Evolutionary conservation across 2,797 vertebrate species (phyloP).

Genomic region (Phrynocephalus vlangalii): DNA sequence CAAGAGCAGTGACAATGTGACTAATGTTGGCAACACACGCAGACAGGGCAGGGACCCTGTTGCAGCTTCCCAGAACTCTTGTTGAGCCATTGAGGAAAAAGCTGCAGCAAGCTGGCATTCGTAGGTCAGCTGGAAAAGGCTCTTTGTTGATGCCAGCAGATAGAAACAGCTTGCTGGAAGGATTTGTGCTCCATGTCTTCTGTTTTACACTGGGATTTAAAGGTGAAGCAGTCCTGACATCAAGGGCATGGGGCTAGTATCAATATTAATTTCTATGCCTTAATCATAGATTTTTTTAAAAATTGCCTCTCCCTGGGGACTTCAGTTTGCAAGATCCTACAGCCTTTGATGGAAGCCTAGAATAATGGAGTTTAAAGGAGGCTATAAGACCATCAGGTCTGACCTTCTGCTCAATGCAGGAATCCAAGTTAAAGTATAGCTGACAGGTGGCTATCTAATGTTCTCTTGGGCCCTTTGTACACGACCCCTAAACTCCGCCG

Average conservation of each 20-base stretch:
- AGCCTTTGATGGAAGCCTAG: too few species aligned
- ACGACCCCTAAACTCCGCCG: too few species aligned
- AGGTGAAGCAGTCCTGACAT: background rate
- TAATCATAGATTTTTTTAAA: background rate
- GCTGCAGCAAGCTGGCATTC: background rate
- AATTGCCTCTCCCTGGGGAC: background rate
- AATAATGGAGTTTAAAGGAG: background rate
- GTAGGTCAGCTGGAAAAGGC: background rate
- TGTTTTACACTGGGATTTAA: background rate
- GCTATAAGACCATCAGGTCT: too few species aligned
- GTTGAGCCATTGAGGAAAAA: slow-evolving; percentile 3
- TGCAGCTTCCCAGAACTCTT: slow-evolving; percentile 28
- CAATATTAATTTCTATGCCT: background rate
- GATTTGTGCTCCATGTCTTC: background rate
- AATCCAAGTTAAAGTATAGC: too few species aligned
- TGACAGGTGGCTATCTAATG: too few species aligned
- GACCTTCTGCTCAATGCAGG: too few species aligned
- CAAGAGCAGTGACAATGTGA: background rate
- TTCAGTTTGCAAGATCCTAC: too few species aligned
- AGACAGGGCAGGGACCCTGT: background rate
- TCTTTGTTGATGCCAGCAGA: slow-evolving; percentile 13
- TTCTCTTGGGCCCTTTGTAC: too few species aligned
- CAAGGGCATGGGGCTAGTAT: background rate
- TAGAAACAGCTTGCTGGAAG: background rate
- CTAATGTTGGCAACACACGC: background rate